Conservation (phyloP, 2,888 invertebrate genomes). For the Pachydiplax longipennis region DNA sequence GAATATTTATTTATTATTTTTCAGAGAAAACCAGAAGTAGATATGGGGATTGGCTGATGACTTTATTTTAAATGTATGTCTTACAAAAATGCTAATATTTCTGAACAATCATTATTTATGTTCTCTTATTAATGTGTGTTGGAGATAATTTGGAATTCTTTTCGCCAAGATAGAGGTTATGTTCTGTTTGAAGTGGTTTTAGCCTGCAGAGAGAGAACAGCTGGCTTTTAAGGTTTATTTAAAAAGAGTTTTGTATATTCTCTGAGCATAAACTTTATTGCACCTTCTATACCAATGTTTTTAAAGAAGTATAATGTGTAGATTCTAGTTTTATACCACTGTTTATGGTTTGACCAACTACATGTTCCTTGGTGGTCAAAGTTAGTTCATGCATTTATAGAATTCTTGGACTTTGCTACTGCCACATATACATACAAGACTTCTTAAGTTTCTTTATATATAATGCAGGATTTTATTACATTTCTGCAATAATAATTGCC, state of each 20-base stretch:
- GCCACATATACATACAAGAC: constrained; percentile 33
- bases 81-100: background rate
- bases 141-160: background rate
- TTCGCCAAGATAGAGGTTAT: background rate
- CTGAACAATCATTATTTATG: constrained; percentile 1
- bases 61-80: constrained; percentile 16
- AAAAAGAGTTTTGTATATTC: background rate
- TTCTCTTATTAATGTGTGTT: background rate
- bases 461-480: constrained; percentile 25
- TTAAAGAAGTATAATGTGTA: constrained; percentile 12
- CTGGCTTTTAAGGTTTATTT: background rate
- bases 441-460: constrained; percentile 17
- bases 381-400: constrained; percentile 42
- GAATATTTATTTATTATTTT: constrained; percentile 33
- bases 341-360: constrained; percentile 37
- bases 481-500: constrained; percentile 24
- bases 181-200: background rate
- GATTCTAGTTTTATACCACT: constrained; percentile 41
- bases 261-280: constrained; percentile 1
- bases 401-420: constrained; percentile 38
- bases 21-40: constrained; percentile 9
- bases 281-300: constrained; percentile 33
- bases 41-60: background rate
- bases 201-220: background rate
- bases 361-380: constrained; percentile 44